phyloP scores from a whole-genome alignment of 2,797 vertebrate genomes.

The Parotocinclus haroldoi region DNA sequence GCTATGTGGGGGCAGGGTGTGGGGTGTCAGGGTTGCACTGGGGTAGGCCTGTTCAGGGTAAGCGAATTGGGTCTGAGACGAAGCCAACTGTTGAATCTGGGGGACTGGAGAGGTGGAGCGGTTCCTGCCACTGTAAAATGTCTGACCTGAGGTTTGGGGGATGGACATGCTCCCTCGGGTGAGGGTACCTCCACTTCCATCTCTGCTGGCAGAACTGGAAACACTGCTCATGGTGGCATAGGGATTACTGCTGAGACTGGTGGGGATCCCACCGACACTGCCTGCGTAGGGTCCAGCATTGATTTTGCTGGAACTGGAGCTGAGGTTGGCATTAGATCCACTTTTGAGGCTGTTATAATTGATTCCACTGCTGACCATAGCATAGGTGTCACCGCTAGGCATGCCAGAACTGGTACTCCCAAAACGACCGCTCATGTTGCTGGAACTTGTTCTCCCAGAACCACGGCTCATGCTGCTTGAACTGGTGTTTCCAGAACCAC shows the following conservation, averaged over 20 bases:
- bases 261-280: background rate
- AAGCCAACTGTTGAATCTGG: constrained; percentile 51
- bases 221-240: constrained; percentile 8
- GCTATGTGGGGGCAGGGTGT: constrained; percentile 51
- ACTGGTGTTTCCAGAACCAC: too few relatives aligned
- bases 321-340: constrained; percentile 15
- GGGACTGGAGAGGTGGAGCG: constrained; percentile 43
- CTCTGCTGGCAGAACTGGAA: constrained; percentile 10
- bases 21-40: constrained; percentile 50
- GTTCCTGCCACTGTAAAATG: constrained; percentile 40
- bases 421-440: too few relatives aligned
- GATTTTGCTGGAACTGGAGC: background rate
- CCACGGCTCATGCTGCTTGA: too few relatives aligned
- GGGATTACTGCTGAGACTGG: background rate
- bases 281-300: background rate
- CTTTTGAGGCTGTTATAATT: background rate
- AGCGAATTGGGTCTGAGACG: constrained; percentile 46
- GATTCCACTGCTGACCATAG: background rate
- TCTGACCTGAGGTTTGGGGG: constrained; percentile 37
- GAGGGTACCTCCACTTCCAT: constrained; percentile 27
- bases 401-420: too few relatives aligned
- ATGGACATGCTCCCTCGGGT: constrained; percentile 38
- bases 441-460: too few relatives aligned
- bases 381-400: too few relatives aligned
- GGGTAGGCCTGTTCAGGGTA: constrained; percentile 40